These are phyloP conservation scores for Pediacus dermestoides DNA, from an alignment of 2,888 invertebrate species.

Conservation along the genomic window DNA sequence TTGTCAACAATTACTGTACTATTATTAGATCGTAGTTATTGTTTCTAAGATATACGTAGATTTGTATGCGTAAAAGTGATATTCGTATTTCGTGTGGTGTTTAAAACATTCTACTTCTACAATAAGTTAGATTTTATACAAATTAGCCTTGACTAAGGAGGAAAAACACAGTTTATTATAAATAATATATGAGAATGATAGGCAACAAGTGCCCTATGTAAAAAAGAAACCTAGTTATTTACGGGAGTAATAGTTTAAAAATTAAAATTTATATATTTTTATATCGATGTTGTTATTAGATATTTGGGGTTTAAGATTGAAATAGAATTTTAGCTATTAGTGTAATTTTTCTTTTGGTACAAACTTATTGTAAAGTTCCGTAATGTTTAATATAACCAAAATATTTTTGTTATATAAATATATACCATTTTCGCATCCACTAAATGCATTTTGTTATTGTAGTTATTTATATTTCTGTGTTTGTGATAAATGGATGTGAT, in stretches of 20 bases:
- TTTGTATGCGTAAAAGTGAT: too few relatives aligned
- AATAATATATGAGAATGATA: constrained; percentile 8
- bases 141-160: constrained; percentile 8
- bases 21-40: too few relatives aligned
- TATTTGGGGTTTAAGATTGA: constrained; percentile 20
- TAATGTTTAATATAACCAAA: constrained; percentile 14
- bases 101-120: too few relatives aligned
- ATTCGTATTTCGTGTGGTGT: too few relatives aligned
- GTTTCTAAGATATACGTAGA: too few relatives aligned
- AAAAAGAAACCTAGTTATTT: constrained; percentile 5
- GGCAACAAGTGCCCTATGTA: constrained; percentile 6
- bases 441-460: constrained; percentile 23
- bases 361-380: constrained; percentile 19
- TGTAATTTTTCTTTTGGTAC: constrained; percentile 20
- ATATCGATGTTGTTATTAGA: constrained; percentile 22
- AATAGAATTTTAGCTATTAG: constrained; percentile 14
- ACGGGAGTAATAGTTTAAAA: constrained; percentile 17
- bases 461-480: constrained; percentile 25
- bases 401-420: constrained; percentile 18
- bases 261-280: constrained; percentile 27
- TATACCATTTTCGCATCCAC: constrained; percentile 24
- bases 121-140: constrained; percentile 15
- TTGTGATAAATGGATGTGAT: constrained; percentile 27
- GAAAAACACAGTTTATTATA: constrained; percentile 9
- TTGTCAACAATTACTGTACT: too few relatives aligned